Evolutionary conservation across 2,888 invertebrate genomes (phyloP).

Genomic region (Psylliodes chrysocephalus): DNA sequence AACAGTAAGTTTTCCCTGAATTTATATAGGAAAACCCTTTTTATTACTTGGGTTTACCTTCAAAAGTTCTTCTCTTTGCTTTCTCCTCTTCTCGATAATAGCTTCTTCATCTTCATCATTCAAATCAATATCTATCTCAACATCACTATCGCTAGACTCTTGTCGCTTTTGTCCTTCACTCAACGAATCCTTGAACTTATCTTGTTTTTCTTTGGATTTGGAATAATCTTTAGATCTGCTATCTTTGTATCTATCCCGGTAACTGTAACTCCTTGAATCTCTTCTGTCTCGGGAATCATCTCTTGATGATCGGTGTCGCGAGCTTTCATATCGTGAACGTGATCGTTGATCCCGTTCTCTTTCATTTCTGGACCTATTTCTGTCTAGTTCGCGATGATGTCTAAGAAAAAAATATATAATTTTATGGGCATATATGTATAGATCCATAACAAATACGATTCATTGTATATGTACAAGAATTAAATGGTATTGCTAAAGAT

Average conservation of each 20-base stretch:
- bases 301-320: slow-evolving; percentile 53
- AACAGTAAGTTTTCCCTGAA: no score
- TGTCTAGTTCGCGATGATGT: neutral
- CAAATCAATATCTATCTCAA: slow-evolving; percentile 79
- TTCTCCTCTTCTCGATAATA: slow-evolving; percentile 88
- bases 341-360: slow-evolving; percentile 49
- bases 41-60: slow-evolving; percentile 70
- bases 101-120: slow-evolving; percentile 92
- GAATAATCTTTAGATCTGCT: slow-evolving; percentile 61
- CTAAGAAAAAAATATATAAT: neutral
- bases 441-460: no score
- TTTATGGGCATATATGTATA: neutral
- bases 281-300: slow-evolving; percentile 57
- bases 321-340: slow-evolving; percentile 41
- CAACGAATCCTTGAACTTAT: slow-evolving; percentile 77
- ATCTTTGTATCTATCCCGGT: slow-evolving; percentile 52
- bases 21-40: no score
- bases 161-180: slow-evolving; percentile 82
- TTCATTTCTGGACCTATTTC: no score
- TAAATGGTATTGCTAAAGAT: no score
- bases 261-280: slow-evolving; percentile 47
- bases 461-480: no score
- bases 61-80: slow-evolving; percentile 87
- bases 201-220: slow-evolving; percentile 61
- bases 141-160: slow-evolving; percentile 77